Percentiles rank a stretch among this genome's conserved stretches.
Evolutionary conservation across 2,888 invertebrate species (phyloP).

Genomic region (Orchesellides sinensis): DNA sequence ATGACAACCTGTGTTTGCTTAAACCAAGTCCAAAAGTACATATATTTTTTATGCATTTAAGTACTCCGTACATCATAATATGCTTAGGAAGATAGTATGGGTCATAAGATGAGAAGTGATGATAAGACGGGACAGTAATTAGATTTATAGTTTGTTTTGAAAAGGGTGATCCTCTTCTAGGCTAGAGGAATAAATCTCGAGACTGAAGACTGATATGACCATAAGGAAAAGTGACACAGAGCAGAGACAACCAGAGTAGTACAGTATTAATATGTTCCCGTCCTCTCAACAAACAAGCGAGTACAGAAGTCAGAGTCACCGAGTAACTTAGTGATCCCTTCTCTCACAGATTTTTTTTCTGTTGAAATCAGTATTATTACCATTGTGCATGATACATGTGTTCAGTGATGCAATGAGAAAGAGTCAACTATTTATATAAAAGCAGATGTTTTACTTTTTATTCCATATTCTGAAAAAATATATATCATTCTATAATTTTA

Average conservation of each 20-base stretch:
- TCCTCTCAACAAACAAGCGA: background rate
- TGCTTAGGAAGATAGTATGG: conserved; percentile 46
- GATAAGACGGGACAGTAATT: conserved; percentile 74
- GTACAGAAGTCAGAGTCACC: too few relatives aligned
- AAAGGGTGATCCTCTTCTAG: conserved; percentile 72
- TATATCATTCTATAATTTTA: background rate
- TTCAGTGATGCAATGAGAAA: too few relatives aligned
- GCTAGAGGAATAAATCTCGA: conserved; percentile 71
- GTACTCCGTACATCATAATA: too few relatives aligned
- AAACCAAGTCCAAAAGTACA: too few relatives aligned
- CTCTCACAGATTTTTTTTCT: too few relatives aligned
- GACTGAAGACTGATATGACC: conserved; percentile 60
- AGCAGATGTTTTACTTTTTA: background rate
- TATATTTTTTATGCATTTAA: too few relatives aligned
- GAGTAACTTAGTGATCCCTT: too few relatives aligned
- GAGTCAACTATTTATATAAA: too few relatives aligned
- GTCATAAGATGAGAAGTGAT: conserved; percentile 74
- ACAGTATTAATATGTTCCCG: conserved; percentile 54
- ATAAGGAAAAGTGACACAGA: conserved; percentile 68
- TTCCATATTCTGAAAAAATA: background rate
- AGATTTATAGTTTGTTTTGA: conserved; percentile 75
- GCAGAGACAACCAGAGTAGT: conserved; percentile 64
- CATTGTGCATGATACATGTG: too few relatives aligned
- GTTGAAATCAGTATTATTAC: background rate
- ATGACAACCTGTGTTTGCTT: too few relatives aligned